Conservation (phyloP, 2,797 vertebrate species). For the Cossypha heuglini region DNA sequence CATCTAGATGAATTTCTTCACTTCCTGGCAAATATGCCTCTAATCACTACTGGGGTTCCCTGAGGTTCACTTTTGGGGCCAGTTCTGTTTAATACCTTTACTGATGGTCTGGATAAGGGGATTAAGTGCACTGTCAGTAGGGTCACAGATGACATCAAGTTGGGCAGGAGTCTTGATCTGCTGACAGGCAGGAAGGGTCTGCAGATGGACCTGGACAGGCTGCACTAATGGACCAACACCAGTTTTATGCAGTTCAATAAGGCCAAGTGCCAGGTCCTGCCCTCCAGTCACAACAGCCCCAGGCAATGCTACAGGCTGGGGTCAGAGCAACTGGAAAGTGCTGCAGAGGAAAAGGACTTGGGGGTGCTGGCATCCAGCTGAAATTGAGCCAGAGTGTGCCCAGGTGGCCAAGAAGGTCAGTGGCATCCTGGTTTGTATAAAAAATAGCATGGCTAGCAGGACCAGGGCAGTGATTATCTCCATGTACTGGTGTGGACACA, state of each 20-base stretch:
- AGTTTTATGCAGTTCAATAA: neutral
- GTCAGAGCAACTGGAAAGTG: neutral
- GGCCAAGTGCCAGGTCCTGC: too few relatives aligned
- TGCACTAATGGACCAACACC: neutral
- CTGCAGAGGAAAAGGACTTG: neutral
- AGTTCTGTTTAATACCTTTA: neutral
- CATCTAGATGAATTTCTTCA: neutral
- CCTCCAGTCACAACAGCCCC: neutral
- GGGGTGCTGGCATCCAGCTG: neutral
- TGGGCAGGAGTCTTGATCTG: neutral
- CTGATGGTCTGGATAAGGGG: neutral
- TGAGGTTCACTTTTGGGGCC: neutral
- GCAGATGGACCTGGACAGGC: neutral
- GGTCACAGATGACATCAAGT: neutral
- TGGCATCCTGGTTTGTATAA: neutral
- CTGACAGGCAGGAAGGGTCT: neutral
- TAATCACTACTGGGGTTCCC: neutral
- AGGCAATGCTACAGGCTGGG: accelerated
- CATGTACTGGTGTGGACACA: too few relatives aligned
- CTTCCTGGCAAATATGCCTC: neutral
- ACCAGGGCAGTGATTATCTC: neutral
- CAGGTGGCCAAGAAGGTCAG: neutral
- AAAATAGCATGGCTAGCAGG: accelerated
- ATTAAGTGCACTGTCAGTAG: accelerated
- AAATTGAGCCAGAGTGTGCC: neutral